Conservation (phyloP, 2,888 invertebrate species). For the Aspidiotus rigidus region DNA sequence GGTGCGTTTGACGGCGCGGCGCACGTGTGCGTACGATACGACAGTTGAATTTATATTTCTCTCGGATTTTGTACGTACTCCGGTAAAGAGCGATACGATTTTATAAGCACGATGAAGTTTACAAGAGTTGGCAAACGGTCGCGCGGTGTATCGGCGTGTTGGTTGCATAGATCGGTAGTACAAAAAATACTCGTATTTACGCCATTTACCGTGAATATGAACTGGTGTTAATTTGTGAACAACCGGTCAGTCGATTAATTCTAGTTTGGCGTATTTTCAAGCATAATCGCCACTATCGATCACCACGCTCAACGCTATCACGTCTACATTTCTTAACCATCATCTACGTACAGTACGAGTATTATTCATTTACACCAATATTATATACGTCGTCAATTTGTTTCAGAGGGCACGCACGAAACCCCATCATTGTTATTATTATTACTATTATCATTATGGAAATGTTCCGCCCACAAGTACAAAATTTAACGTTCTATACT, state of each 20-base stretch:
- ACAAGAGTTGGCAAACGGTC: too few relatives aligned
- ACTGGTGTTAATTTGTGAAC: constrained; percentile 14
- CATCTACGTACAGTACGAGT: too few relatives aligned
- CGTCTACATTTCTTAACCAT: constrained; percentile 8
- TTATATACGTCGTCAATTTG: constrained; percentile 3
- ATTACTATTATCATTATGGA: background rate
- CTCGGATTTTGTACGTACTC: background rate
- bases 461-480: constrained; percentile 12
- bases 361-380: too few relatives aligned
- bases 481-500: constrained; percentile 3
- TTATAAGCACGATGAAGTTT: too few relatives aligned
- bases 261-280: constrained; percentile 8
- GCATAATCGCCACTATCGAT: too few relatives aligned
- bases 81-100: too few relatives aligned
- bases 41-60: too few relatives aligned
- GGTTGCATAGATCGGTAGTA: background rate
- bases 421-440: background rate
- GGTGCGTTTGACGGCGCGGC: too few relatives aligned
- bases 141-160: too few relatives aligned
- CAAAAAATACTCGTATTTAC: background rate
- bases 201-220: background rate
- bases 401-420: constrained; percentile 18
- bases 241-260: constrained; percentile 12
- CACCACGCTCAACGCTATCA: background rate
- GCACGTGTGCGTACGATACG: too few relatives aligned